Conservation (phyloP, 2,113 vertebrate genomes). For the Caranx ignobilis region DNA sequence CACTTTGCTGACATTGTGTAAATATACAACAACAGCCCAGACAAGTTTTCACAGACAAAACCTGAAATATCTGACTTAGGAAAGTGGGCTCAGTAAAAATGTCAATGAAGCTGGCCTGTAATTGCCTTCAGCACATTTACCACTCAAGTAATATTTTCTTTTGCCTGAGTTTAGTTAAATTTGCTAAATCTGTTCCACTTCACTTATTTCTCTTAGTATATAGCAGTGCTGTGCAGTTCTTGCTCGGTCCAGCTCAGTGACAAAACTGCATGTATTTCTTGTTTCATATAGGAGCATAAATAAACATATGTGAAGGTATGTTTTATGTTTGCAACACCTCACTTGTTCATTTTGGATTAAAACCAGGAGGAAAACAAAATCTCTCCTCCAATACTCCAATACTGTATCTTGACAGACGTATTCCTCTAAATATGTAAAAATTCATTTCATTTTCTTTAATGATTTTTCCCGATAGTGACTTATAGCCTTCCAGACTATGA, state of each 20-base stretch:
- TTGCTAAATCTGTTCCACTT: constrained; percentile 55
- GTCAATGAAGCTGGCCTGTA: constrained; percentile 1
- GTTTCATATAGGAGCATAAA: constrained; percentile 19
- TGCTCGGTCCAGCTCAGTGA: constrained; percentile 9
- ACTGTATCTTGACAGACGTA: constrained; percentile 24
- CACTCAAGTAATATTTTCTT: constrained; percentile 28
- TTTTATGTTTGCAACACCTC: neutral
- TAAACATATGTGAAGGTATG: constrained; percentile 16
- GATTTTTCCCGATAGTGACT: neutral
- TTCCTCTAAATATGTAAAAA: constrained; percentile 10
- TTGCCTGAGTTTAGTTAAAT: constrained; percentile 15
- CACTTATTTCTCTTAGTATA: constrained; percentile 30
- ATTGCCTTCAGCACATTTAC: constrained; percentile 27
- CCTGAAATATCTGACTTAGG: neutral
- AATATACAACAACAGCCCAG: neutral
- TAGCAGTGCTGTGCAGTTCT: neutral
- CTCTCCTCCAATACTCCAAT: neutral
- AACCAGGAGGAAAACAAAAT: constrained; percentile 10
- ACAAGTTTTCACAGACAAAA: constrained; percentile 4
- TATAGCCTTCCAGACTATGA: neutral
- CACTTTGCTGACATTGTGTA: neutral
- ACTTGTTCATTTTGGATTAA: constrained; percentile 19
- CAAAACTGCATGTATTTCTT: constrained; percentile 6
- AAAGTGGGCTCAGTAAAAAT: neutral
- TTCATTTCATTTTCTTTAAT: neutral